These are phyloP conservation scores for Petroica traversi DNA, from an alignment of 2,113 vertebrate genomes.

Conservation along the genomic window DNA sequence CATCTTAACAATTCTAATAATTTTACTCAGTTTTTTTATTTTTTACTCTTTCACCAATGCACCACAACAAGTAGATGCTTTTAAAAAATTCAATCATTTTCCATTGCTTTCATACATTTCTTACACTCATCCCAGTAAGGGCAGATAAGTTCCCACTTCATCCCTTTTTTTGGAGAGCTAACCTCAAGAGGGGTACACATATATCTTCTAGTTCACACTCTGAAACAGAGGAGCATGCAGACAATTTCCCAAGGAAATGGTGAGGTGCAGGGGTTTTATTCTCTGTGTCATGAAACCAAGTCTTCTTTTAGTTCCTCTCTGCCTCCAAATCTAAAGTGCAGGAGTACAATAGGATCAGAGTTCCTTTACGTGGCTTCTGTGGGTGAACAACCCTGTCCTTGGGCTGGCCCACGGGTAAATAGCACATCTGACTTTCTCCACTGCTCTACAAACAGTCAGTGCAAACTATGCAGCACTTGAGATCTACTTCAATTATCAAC, in stretches of 20 bases:
- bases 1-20: background rate
- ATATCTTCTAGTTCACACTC: background rate
- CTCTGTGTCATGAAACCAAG: background rate
- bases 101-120: background rate
- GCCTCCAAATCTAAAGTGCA: background rate
- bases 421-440: background rate
- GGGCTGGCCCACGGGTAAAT: background rate
- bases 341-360: background rate
- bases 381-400: background rate
- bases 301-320: background rate
- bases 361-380: background rate
- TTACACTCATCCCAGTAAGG: background rate
- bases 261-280: background rate
- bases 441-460: background rate
- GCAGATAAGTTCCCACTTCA: fast-evolving
- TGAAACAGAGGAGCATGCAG: background rate
- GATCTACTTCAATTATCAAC: background rate
- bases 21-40: background rate
- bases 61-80: background rate
- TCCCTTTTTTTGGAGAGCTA: background rate
- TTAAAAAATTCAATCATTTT: background rate
- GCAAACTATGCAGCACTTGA: background rate
- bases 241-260: background rate
- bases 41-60: background rate
- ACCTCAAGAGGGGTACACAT: background rate